Evolutionary conservation across 2,888 invertebrate species (phyloP), one percentile per base, ranked within the genome.

Genomic region (Drosophila algonquin): DNA sequence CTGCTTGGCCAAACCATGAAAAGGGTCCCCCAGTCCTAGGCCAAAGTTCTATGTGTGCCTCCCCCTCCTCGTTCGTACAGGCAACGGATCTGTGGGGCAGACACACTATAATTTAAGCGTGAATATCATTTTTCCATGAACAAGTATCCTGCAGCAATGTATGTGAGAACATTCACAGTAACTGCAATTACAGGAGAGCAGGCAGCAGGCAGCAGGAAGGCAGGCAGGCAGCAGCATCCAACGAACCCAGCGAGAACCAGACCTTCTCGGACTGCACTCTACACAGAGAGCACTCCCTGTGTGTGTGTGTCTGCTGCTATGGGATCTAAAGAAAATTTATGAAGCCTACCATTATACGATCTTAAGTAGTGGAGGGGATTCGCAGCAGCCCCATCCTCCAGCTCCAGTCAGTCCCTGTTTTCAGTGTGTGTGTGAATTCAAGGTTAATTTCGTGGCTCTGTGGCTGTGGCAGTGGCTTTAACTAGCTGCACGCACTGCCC

Each of bases 151-250:
- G 81, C 68, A 89, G 85, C 89, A 75, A 76, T 80, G 78, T 54
- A 84, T 87, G 87, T 89, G 89, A 87, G 85, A 87, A 87, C 84
- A 87, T 89, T 87, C 89, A 89, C 87, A 85, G 85, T 84, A 87
- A 89, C 87, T 89, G 85, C 85, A 85, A 89, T 87, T 89, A 85
- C 87, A 67, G 61, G 69, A 53, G 57, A 30, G 51, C 61, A 51
- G 14, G 12, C 35, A 35, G 35, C 10, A 32, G 32, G 61, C 52
- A 64, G 32, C 32, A 58, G 69, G 53, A 56, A 63, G 21, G 21
- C 21, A 51, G 32, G 61, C 52, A 64, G 32, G 69, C 62, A 55
- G 62, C 52, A 65, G 56, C 44, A 63, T 55, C 70, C 70, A 12
- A 44, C 70, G 27, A 35, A 61, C 24, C 69, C 57, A 68, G 35